These are phyloP conservation scores for Crepidodera aurea DNA, from an alignment of 2,888 invertebrate species.

Conservation along the genomic window DNA sequence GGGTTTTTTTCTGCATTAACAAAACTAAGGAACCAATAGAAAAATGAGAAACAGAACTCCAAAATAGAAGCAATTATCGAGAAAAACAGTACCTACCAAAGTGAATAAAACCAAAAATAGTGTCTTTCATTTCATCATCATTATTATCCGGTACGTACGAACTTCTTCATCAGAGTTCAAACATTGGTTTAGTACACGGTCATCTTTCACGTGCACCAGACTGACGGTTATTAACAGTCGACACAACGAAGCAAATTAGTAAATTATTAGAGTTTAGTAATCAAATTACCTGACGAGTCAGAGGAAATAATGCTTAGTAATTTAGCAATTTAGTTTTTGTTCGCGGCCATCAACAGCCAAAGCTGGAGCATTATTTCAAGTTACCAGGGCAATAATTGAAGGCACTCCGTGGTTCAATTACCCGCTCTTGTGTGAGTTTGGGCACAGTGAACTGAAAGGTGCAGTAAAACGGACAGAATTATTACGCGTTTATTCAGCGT, in stretches of 20 bases:
- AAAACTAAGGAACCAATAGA: no score
- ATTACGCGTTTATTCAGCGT: no score
- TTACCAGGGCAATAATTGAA: constrained; percentile 18
- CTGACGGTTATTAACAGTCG: constrained; percentile 9
- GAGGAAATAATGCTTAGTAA: constrained; percentile 54
- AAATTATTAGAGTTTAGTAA: constrained; percentile 53
- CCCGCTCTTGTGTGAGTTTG: neutral
- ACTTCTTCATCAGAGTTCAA: neutral
- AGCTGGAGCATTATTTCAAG: constrained; percentile 39
- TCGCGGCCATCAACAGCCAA: constrained; percentile 39
- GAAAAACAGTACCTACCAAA: no score
- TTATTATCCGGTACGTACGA: no score
- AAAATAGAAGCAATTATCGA: no score
- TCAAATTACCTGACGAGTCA: constrained; percentile 52
- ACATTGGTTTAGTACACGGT: neutral
- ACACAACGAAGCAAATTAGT: constrained; percentile 49
- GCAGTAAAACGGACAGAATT: no score
- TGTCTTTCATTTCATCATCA: no score
- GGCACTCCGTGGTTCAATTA: constrained; percentile 20
- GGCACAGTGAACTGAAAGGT: neutral
- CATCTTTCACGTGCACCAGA: constrained; percentile 7
- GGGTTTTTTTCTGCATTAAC: no score
- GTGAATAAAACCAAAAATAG: no score
- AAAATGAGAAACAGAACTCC: no score
- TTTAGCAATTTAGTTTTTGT: constrained; percentile 56